phyloP scores from a whole-genome alignment of 2,113 vertebrate species.

The Cromileptes altivelis region DNA sequence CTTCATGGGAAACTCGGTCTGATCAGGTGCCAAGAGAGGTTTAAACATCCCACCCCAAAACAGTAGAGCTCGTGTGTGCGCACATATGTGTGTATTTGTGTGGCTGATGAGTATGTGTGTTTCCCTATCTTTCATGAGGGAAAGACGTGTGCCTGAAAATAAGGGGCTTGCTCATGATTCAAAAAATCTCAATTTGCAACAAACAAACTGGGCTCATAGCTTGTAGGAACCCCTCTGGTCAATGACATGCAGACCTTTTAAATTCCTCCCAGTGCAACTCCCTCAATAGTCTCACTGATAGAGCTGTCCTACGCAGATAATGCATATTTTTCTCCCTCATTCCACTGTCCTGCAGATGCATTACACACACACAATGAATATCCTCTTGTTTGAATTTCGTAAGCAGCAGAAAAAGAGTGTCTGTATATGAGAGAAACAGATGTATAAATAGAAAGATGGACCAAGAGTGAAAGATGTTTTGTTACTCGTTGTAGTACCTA shows the following conservation, averaged over 20 bases:
- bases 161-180: slow-evolving; percentile 33
- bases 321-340: slow-evolving; percentile 44
- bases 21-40: slow-evolving; percentile 65
- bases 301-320: slow-evolving; percentile 60
- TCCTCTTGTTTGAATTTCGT: slow-evolving; percentile 62
- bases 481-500: slow-evolving; percentile 72
- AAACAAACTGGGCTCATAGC: slow-evolving; percentile 62
- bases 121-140: slow-evolving; percentile 17
- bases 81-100: slow-evolving; percentile 5
- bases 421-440: slow-evolving; percentile 23
- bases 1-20: slow-evolving; percentile 76
- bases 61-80: background rate
- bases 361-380: slow-evolving; percentile 60
- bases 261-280: slow-evolving; percentile 79
- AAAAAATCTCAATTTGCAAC: slow-evolving; percentile 65
- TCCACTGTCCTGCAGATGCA: slow-evolving; percentile 46
- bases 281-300: slow-evolving; percentile 71
- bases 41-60: slow-evolving; percentile 53
- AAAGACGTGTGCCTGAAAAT: slow-evolving; percentile 34
- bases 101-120: slow-evolving; percentile 34
- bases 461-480: slow-evolving; percentile 22
- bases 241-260: slow-evolving; percentile 84
- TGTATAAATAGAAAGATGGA: background rate
- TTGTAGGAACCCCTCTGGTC: slow-evolving; percentile 77
- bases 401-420: slow-evolving; percentile 36